Evolutionary conservation across 2,888 invertebrate genomes (phyloP), one percentile per base, ranked within the genome.

Genomic region (Cartodere bifasciata): DNA sequence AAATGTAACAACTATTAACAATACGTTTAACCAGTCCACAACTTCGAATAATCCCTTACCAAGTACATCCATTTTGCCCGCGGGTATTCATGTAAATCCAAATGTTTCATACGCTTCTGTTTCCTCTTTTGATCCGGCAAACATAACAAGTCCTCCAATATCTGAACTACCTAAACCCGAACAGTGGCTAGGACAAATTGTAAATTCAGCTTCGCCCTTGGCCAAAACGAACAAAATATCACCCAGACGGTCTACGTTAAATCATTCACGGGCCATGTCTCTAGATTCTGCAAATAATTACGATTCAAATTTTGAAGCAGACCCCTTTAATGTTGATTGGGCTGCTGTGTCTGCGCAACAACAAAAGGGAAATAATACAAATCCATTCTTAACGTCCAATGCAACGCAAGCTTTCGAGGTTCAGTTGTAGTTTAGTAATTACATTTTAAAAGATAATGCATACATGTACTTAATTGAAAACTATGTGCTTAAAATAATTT

Each of bases 271-370:
- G 23, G 65, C 74, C 2, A 67, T 68, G 49, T 72, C 72, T 1
- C 46, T 73, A 35, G 68, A 68, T 38, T 63, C 68, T 1, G 60
- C 57, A 10, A 39, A 47, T 2, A 50, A 53, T 30, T 40, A 41
- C 16, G 52, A 50, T 31, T 41, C 46, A 2, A 42, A 41, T 14
- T 36, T 42, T 25, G 49, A 48, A 28, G 49, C 65, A 11, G 81
- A 86, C 61, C 85, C 86, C 1, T 86, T 86, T 52, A 83, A 86
- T 52, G 83, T 84, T 9, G 84, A 84, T 46, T 86, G 85, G 84
- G 85, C 78, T 2, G 72, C 74, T 32, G 63, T 72, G 26, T 69
- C 72, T 2, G 66, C 74, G 16, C 53, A 58, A 35, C 60, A 63
- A 44, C 55, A 63, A 35, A 56, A 64, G 35, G 64, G 64, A 31